Evolutionary conservation across 2,113 vertebrate genomes (phyloP), one percentile per base, ranked within the genome.

Genomic region (Osmerus eperlanus): DNA sequence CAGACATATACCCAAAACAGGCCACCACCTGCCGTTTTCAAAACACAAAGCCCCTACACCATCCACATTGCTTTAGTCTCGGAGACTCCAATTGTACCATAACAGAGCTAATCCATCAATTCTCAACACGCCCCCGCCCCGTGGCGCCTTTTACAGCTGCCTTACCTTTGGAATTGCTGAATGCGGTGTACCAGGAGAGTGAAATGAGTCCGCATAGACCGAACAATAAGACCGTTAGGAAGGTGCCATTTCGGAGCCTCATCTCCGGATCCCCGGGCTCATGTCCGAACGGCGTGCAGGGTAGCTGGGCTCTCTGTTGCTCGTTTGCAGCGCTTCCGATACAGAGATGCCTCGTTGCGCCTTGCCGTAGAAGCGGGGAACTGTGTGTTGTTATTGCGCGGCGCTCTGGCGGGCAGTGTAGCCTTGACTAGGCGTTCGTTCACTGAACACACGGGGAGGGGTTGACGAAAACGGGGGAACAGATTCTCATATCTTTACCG

Each of bases 121-220:
- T 21, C 15, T 21, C 29, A 47, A 47, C 64, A 52, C 19, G 3
- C 65, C 64, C 64, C 21, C 58, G 19, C 59, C 68, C 29, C 13
- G 23, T 64, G 16, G 61, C 61, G 15, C 9, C 15, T 23, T 21
- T 14, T 0, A 55, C 28, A 58, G 21, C 25, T 28, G 16, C 70
- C 87, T 90, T 90, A 98, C 96, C 96, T 98, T 95, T 96, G 89
- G 95, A 95, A 89, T 93, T 94, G 92, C 94, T 92, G 93, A 96
- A 97, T 84, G 96, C 96, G 83, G 96, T 95, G 95, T 96, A 97
- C 96, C 96, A 98, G 86, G 96, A 97, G 66, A 98, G 90, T 68
- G 96, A 98, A 84, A 97, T 89, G 84, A 98, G 91, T 83, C 95
- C 95, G 93, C 95, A 96, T 76, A 98, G 91, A 86, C 94, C 95